Base-by-base conservation (phyloP, 2,113 vertebrate genomes). In the Engystomops pustulosus region DNA sequence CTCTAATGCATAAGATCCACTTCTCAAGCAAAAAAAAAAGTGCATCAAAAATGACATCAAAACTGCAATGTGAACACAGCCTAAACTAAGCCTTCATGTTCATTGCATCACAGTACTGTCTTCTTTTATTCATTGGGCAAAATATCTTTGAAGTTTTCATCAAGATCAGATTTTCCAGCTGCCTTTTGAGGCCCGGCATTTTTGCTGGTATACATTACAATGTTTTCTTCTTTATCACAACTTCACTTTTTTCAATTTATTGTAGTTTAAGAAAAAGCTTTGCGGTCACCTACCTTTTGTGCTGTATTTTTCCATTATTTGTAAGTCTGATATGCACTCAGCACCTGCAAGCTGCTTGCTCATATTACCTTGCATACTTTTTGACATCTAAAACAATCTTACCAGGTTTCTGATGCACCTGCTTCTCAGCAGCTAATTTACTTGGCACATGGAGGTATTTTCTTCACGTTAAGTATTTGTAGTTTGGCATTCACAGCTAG, bases 311-410 rank as follows among this genome's bases (percentile, higher is more conserved):
- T 45, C 44, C 65, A 60, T 58, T 76, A 83, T 78, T 69, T 34
- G 45, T 68, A 23, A 44, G 74, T 44, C 74, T 84, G 60, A 76
- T 62, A 65, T 34, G 47, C 23, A 36, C 62, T 44, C 17, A 68
- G 75, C 83, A 85, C 83, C 83, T 85, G 83, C 83, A 79, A 55
- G 62, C 47, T 5, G 34, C 62, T 44, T 27, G 47, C 74, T 85
- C 75, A 85, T 79, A 45, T 85, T 85, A 79, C 83, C 65, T 23
- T 58, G 47, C 65, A 79, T 68, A 77, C 74, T 70, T 79, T 70
- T 45, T 85, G 83, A 85, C 83, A 85, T 77, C 83, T 85, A 77
- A 70, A 79, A 30, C 53, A 79, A 79, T 79, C 62, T 51, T 70
- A 58, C 83, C 25, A 34, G 30, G 62, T 85, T 85, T 85, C 83